Evolutionary conservation across 2,797 vertebrate genomes (phyloP).

Genomic region (Momotus momota): DNA sequence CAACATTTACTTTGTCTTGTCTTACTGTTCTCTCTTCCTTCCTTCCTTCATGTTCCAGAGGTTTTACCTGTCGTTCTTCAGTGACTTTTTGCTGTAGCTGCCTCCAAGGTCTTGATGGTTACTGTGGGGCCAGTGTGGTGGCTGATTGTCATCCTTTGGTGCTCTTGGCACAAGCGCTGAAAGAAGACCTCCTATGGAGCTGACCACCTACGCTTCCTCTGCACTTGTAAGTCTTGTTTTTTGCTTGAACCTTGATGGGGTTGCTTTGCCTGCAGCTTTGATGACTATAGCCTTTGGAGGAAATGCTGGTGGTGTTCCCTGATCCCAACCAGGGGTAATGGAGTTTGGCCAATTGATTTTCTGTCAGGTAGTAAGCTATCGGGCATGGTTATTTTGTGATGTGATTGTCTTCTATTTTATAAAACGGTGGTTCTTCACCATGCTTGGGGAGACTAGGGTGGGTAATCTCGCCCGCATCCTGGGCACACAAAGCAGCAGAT

Average conservation of each 20-base stretch:
- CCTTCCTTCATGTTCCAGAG: neutral
- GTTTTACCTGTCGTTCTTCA: neutral
- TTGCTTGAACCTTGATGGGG: neutral
- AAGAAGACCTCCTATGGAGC: neutral
- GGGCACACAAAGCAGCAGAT: neutral
- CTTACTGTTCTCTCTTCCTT: neutral
- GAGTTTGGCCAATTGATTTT: neutral
- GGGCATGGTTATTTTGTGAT: neutral
- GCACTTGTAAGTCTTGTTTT: neutral
- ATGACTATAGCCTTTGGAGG: neutral
- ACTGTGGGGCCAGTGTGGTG: fast-evolving
- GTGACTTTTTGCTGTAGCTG: no score
- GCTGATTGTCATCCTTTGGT: neutral
- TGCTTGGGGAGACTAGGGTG: neutral
- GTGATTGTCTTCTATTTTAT: neutral
- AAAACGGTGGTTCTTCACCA: neutral
- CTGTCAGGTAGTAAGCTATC: neutral
- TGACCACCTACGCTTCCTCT: neutral
- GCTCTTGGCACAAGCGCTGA: neutral
- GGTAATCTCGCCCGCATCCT: neutral
- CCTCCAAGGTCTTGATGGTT: neutral
- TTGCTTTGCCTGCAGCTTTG: neutral
- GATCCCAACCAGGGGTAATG: neutral
- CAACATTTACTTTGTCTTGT: neutral
- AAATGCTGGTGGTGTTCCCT: neutral